Conservation (phyloP, 2,113 vertebrate genomes). For the Heterocephalus glaber region DNA sequence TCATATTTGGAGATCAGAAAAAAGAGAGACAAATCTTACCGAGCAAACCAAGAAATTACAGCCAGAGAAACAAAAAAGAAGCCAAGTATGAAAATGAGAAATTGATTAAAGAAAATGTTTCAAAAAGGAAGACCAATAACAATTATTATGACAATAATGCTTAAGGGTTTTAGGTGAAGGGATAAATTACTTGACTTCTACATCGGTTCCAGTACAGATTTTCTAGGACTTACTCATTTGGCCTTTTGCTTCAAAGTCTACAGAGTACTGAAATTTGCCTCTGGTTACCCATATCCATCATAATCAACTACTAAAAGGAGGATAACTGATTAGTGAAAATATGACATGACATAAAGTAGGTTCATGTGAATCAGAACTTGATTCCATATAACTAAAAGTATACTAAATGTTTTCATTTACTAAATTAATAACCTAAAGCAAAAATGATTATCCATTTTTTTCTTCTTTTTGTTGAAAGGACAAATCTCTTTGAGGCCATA, state of each 20-base stretch:
- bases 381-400: neutral
- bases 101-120: constrained; percentile 44
- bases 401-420: neutral
- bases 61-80: neutral
- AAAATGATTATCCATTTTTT: neutral
- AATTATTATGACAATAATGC: neutral
- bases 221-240: neutral
- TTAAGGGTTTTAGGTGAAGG: neutral
- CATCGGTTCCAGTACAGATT: constrained; percentile 8
- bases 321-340: constrained; percentile 22
- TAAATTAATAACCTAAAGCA: neutral
- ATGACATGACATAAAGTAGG: neutral
- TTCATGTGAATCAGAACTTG: constrained; percentile 4
- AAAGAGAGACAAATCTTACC: neutral
- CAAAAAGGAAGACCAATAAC: constrained; percentile 28
- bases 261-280: neutral
- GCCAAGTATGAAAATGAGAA: neutral
- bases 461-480: neutral
- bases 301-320: constrained; percentile 25
- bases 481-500: constrained; percentile 32
- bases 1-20: neutral
- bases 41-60: constrained; percentile 43
- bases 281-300: neutral
- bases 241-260: constrained; percentile 9
- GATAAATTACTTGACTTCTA: constrained; percentile 10